Evolutionary conservation across 2,113 vertebrate species (phyloP).

Genomic region (Anarhynchus alexandrinus): DNA sequence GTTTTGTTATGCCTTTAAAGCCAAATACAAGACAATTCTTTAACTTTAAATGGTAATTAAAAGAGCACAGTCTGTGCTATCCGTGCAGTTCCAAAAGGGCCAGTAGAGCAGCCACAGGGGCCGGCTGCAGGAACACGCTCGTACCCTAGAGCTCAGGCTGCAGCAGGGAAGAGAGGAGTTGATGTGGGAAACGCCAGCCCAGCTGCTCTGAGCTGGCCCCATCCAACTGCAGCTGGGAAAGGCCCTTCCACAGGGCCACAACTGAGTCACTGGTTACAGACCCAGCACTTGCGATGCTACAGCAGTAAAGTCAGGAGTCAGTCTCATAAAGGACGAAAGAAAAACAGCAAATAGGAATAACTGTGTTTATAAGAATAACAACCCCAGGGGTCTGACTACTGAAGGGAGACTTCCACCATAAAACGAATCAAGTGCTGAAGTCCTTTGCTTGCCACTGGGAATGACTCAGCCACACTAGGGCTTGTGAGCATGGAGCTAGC

Average conservation of each 20-base stretch:
- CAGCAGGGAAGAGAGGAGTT: not conserved
- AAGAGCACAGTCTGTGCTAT: not conserved
- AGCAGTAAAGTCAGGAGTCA: not conserved
- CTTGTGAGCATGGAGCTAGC: not conserved
- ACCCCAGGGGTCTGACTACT: not conserved
- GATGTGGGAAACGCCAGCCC: not conserved
- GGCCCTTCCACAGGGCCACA: not conserved
- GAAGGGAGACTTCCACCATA: not conserved
- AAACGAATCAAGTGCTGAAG: accelerated
- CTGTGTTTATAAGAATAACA: not conserved
- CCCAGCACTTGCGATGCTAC: not conserved
- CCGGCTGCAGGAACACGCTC: not conserved
- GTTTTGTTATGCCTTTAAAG: not conserved
- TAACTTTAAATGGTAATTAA: not conserved
- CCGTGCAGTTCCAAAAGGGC: not conserved
- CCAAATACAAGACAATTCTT: not conserved
- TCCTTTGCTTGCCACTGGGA: not conserved
- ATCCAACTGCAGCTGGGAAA: slow-evolving; percentile 3
- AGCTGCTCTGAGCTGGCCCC: slow-evolving; percentile 6
- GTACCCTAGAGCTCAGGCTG: not conserved
- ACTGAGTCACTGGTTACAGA: not conserved
- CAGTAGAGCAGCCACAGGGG: not conserved
- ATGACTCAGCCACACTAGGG: not conserved
- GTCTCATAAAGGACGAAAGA: not conserved
- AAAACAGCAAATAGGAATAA: not conserved